These are phyloP conservation scores for Pantala flavescens DNA, from an alignment of 1,140 invertebrate genomes.

Conservation along the genomic window DNA sequence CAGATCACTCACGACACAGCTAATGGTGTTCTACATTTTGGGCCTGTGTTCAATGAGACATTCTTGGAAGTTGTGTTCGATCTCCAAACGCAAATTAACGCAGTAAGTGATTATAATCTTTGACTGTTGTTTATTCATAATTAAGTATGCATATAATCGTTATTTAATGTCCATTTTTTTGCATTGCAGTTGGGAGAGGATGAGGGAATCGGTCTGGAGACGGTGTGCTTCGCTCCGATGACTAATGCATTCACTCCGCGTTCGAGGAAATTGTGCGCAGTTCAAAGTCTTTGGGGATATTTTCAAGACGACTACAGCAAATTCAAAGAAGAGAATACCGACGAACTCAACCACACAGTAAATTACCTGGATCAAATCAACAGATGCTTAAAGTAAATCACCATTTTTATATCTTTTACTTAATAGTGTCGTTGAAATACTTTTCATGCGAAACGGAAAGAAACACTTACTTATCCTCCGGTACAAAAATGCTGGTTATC, in stretches of 20 bases:
- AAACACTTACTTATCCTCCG: no score
- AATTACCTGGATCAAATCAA: slow-evolving; percentile 41
- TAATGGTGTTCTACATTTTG: slow-evolving; percentile 34
- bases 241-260: slow-evolving; percentile 47
- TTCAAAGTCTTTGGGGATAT: slow-evolving; percentile 71
- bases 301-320: slow-evolving; percentile 52
- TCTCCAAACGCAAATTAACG: slow-evolving; percentile 48
- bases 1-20: slow-evolving; percentile 28
- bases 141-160: no score
- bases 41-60: slow-evolving; percentile 54
- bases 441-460: no score
- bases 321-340: slow-evolving; percentile 32
- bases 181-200: slow-evolving; percentile 32
- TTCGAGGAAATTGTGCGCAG: slow-evolving; percentile 54
- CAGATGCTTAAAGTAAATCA: slow-evolving; percentile 27
- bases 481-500: no score
- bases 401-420: neutral
- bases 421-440: no score
- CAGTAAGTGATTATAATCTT: slow-evolving; percentile 28
- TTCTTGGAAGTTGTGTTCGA: slow-evolving; percentile 56
- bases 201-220: slow-evolving; percentile 45
- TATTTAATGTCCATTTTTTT: no score
- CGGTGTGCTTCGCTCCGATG: slow-evolving; percentile 77
- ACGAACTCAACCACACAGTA: slow-evolving; percentile 20
- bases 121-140: no score